A percentile compares a stretch with the other conserved stretches of the same genome.
Evolutionary conservation across 2,888 invertebrate species (phyloP).

Genomic region (Hipparchia semele): DNA sequence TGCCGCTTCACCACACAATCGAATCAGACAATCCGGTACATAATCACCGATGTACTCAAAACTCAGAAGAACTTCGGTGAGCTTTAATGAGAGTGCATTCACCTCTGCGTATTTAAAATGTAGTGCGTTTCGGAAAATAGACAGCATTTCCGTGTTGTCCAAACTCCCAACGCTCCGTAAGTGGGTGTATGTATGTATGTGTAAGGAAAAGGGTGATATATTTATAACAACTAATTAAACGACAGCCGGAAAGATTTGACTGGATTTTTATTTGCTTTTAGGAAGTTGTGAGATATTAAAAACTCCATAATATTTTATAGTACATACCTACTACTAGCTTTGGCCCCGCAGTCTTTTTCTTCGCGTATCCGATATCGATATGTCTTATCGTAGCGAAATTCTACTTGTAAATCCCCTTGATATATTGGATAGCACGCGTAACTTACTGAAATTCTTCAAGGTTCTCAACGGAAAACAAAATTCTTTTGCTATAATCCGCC

Average conservation of each 20-base stretch:
- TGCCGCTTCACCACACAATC: slow-evolving; percentile 39
- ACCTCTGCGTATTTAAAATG: slow-evolving; percentile 64
- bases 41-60: slow-evolving; percentile 52
- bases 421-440: no score
- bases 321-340: no score
- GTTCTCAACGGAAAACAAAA: no score
- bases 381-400: no score
- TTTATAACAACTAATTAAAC: slow-evolving; percentile 38
- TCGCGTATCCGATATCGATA: no score
- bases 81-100: slow-evolving; percentile 80
- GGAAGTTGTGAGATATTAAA: not conserved
- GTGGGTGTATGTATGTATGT: not conserved
- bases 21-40: slow-evolving; percentile 10
- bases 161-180: slow-evolving; percentile 38
- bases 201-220: slow-evolving; percentile 38
- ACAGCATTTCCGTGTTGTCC: slow-evolving; percentile 71
- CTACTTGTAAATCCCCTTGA: no score
- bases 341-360: no score
- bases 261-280: not conserved
- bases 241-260: not conserved
- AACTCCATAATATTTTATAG: no score
- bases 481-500: no score
- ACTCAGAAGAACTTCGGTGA: slow-evolving; percentile 62
- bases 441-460: no score
- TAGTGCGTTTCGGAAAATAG: slow-evolving; percentile 69